Percentiles rank a stretch among this genome's conserved stretches.
Evolutionary conservation across 2,888 invertebrate species (phyloP).

Genomic region (Lamellibrachia columna): DNA sequence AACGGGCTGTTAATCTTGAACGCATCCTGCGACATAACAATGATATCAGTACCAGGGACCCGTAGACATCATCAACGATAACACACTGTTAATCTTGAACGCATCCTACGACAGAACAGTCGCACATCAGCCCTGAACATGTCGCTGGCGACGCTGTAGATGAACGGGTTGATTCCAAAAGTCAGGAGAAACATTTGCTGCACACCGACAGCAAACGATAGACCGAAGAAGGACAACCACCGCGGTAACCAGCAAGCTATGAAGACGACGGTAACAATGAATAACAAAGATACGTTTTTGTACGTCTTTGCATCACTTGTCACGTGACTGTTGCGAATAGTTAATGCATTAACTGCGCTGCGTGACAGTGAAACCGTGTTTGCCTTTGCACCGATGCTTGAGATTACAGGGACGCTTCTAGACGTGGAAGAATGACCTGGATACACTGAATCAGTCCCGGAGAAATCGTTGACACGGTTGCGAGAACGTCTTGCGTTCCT

Average conservation of each 20-base stretch:
- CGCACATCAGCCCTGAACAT: neutral
- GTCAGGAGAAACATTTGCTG: neutral
- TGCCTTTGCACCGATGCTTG: too few species aligned
- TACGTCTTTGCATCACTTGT: too few species aligned
- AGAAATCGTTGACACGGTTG: too few species aligned
- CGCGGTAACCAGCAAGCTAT: neutral
- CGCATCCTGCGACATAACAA: neutral
- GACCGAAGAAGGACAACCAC: neutral
- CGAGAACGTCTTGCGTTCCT: too few species aligned
- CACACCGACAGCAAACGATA: neutral
- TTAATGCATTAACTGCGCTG: too few species aligned
- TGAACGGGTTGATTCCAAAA: neutral
- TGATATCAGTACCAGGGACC: too few species aligned
- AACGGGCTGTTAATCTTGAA: neutral
- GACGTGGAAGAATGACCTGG: too few species aligned
- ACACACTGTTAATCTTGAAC: neutral
- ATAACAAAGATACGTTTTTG: too few species aligned
- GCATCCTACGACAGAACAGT: neutral
- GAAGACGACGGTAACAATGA: neutral
- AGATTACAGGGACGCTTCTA: too few species aligned
- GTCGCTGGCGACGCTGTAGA: neutral
- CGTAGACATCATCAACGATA: neutral
- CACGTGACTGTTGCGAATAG: too few species aligned
- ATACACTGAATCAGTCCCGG: too few species aligned
- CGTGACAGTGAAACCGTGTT: too few species aligned